phyloP scores from a whole-genome alignment of 2,888 invertebrate species.

The Hartigia nigra region DNA sequence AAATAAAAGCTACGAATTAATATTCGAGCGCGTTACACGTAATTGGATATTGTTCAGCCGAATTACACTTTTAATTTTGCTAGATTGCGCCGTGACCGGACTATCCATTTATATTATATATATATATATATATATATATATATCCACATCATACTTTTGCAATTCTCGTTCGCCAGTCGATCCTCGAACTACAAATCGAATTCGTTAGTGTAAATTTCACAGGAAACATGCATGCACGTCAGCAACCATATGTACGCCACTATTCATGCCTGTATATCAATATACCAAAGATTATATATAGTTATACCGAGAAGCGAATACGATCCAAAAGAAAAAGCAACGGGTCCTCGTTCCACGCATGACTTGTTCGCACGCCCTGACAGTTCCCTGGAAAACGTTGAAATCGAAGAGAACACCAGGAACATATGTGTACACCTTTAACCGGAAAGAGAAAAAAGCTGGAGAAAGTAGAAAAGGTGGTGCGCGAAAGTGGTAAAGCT shows the following conservation, averaged over 20 bases:
- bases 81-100: slow-evolving; percentile 47
- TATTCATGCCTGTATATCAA: neutral
- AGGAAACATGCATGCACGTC: slow-evolving; percentile 7
- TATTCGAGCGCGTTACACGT: slow-evolving; percentile 53
- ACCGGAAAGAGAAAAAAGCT: neutral
- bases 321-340: slow-evolving; percentile 16
- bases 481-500: neutral
- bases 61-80: slow-evolving; percentile 63
- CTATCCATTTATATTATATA: too few species aligned
- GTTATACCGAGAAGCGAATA: slow-evolving; percentile 3
- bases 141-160: slow-evolving; percentile 9
- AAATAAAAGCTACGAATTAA: slow-evolving; percentile 55
- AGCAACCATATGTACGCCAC: slow-evolving; percentile 3
- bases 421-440: neutral
- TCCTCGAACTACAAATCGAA: slow-evolving; percentile 28
- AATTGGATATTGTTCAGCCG: slow-evolving; percentile 63
- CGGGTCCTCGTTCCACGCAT: slow-evolving; percentile 49
- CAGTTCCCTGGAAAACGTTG: neutral
- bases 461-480: neutral
- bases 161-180: slow-evolving; percentile 28
- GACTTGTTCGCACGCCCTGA: slow-evolving; percentile 6
- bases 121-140: too few species aligned
- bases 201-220: slow-evolving; percentile 18
- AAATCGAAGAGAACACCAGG: neutral
- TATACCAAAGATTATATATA: neutral